Percentiles rank a stretch among this genome's conserved stretches.
Evolutionary conservation across 2,797 vertebrate genomes (phyloP).

Genomic region (Falco rusticolus): DNA sequence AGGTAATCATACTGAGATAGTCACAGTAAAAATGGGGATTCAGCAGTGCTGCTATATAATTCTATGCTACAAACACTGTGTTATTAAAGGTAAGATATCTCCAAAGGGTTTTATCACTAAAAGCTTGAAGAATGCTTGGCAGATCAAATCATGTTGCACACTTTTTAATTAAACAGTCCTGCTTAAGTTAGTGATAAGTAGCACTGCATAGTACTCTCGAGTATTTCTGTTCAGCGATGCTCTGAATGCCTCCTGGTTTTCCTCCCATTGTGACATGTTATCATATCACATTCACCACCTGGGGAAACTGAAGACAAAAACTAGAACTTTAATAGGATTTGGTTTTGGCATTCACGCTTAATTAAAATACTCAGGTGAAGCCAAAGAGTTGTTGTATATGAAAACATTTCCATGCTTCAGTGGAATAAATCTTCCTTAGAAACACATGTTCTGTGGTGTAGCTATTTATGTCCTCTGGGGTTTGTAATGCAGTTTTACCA

Average conservation of each 20-base stretch:
- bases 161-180: conserved; percentile 2
- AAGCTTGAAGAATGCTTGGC: background rate
- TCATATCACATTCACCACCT: background rate
- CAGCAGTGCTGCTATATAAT: background rate
- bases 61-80: background rate
- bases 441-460: background rate
- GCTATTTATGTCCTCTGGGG: background rate
- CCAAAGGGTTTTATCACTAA: conserved; percentile 2
- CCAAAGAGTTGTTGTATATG: background rate
- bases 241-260: background rate
- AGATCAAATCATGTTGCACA: background rate
- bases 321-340: background rate
- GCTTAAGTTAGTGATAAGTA: background rate
- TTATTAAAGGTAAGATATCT: background rate
- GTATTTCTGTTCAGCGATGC: background rate
- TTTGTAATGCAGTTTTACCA: background rate
- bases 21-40: background rate
- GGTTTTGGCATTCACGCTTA: background rate
- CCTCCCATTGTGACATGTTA: background rate
- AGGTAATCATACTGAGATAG: background rate
- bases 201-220: background rate
- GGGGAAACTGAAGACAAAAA: background rate
- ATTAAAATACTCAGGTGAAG: background rate
- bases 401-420: background rate
- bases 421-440: background rate